Evolutionary conservation across 2,797 vertebrate genomes (phyloP).

Genomic region (Acanthurus leucopareius): DNA sequence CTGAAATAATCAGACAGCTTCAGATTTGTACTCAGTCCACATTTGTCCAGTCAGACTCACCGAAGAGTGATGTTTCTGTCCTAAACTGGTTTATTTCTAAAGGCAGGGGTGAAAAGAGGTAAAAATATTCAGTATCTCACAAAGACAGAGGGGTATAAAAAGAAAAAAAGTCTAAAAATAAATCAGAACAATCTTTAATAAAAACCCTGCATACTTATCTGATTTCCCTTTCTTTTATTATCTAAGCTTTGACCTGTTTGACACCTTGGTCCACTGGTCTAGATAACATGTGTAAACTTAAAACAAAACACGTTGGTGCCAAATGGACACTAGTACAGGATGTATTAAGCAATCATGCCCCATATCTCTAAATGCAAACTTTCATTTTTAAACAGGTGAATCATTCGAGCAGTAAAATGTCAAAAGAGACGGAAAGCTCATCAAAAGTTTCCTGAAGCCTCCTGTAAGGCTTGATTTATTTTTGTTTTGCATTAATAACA

Average conservation of each 20-base stretch:
- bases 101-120: neutral
- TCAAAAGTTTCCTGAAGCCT: too few species aligned
- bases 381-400: too few species aligned
- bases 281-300: slow-evolving; percentile 1
- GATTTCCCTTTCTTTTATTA: neutral
- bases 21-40: too few species aligned
- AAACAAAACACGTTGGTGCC: neutral
- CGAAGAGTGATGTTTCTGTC: neutral
- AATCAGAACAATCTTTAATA: neutral
- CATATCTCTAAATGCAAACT: too few species aligned
- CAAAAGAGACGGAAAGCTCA: too few species aligned
- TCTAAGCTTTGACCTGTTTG: neutral
- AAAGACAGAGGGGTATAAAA: neutral
- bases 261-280: neutral
- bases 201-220: neutral
- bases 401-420: too few species aligned
- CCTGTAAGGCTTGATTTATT: too few species aligned
- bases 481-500: too few species aligned
- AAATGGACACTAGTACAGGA: neutral
- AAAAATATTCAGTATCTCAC: neutral
- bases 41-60: too few species aligned
- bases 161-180: neutral
- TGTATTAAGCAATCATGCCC: too few species aligned
- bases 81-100: neutral
- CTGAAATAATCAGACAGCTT: too few species aligned